Evolutionary conservation across 2,797 vertebrate genomes (phyloP).

Genomic region (Mastacembelus armatus): DNA sequence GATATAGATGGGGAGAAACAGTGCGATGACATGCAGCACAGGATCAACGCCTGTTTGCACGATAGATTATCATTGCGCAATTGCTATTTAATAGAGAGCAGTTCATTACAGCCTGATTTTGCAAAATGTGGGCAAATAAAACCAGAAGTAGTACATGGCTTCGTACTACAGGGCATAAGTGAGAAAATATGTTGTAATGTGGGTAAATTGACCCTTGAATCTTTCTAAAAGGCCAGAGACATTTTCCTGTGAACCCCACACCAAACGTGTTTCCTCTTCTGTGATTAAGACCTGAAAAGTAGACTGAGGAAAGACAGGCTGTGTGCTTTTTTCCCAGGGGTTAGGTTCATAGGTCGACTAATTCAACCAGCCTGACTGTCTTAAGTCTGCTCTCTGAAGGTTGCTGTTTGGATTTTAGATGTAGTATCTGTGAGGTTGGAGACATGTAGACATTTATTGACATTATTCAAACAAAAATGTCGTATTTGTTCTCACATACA

Average conservation of each 20-base stretch:
- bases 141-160: constrained; percentile 16
- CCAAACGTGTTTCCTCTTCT: constrained; percentile 39
- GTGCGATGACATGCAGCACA: not conserved
- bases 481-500: not conserved
- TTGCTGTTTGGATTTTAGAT: constrained; percentile 50
- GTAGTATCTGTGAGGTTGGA: constrained; percentile 65
- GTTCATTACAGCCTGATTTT: not conserved
- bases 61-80: too few species aligned
- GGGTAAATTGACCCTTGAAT: constrained; percentile 60
- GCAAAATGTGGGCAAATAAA: constrained; percentile 4
- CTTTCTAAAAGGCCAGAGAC: constrained; percentile 53
- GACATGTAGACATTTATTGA: constrained; percentile 39
- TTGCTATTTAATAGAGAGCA: not conserved
- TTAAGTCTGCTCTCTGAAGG: constrained; percentile 42
- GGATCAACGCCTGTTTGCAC: not conserved
- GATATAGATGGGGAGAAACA: not conserved
- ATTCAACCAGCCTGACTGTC: constrained; percentile 56
- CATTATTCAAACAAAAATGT: constrained; percentile 33
- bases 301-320: constrained; percentile 50
- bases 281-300: constrained; percentile 48
- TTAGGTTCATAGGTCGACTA: constrained; percentile 55
- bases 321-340: constrained; percentile 52
- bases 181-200: constrained; percentile 39
- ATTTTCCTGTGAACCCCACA: constrained; percentile 48
- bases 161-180: not conserved